phyloP scores from a whole-genome alignment of 1,140 invertebrate genomes.

The Oncopeltus fasciatus region DNA sequence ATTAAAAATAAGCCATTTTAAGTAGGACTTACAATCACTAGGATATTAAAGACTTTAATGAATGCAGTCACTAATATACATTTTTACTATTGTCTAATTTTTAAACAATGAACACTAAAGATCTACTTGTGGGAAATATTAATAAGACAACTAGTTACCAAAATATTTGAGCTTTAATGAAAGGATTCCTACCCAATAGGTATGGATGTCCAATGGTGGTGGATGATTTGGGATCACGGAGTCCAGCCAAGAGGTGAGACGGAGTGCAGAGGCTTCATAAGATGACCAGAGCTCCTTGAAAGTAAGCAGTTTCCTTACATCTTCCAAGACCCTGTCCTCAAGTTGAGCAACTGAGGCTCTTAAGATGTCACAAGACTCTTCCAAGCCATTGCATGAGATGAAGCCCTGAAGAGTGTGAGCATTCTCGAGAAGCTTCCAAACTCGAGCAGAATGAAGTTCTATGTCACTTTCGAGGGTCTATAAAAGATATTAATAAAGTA shows the following conservation, averaged over 20 bases:
- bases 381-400: conserved; percentile 52
- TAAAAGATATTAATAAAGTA: too few species aligned
- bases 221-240: conserved; percentile 49
- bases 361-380: conserved; percentile 50
- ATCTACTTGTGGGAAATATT: too few species aligned
- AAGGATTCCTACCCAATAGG: conserved; percentile 50
- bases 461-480: conserved; percentile 59
- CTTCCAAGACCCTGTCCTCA: conserved; percentile 55
- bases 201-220: conserved; percentile 51
- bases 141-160: too few species aligned
- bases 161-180: conserved; percentile 9
- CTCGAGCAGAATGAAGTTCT: conserved; percentile 57
- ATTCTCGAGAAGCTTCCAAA: conserved; percentile 53
- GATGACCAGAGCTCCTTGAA: conserved; percentile 62
- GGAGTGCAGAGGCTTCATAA: conserved; percentile 38
- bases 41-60: too few species aligned
- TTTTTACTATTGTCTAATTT: too few species aligned
- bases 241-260: conserved; percentile 43
- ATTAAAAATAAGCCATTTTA: too few species aligned
- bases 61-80: too few species aligned
- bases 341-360: conserved; percentile 51
- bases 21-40: too few species aligned
- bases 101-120: too few species aligned
- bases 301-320: conserved; percentile 46
- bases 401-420: conserved; percentile 56